A percentile compares a stretch with the other conserved stretches of the same genome.
Conservation (phyloP, 1,140 invertebrate species). For the Micrasema longulum region DNA sequence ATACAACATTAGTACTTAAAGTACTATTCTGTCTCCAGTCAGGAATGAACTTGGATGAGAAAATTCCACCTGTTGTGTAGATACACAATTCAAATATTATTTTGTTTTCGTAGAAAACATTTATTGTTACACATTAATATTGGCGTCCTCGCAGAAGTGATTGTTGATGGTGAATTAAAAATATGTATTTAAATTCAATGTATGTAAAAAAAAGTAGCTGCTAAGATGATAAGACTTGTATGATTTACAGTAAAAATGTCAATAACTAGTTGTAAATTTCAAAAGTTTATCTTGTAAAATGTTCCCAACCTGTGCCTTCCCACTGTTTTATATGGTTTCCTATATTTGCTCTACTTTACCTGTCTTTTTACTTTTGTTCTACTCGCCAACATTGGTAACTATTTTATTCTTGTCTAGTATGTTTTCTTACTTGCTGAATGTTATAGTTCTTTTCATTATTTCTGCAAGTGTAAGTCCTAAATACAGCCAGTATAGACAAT, state of each 20-base stretch:
- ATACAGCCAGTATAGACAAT: conserved; percentile 52
- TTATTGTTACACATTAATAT: not conserved
- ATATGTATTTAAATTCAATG: conserved; percentile 6
- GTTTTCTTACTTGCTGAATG: too few species aligned
- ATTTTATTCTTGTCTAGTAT: too few species aligned
- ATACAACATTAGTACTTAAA: too few species aligned
- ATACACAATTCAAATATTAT: too few species aligned
- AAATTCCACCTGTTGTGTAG: too few species aligned
- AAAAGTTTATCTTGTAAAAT: conserved; percentile 44
- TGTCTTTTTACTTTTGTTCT: too few species aligned
- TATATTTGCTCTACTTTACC: too few species aligned
- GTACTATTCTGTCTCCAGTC: too few species aligned
- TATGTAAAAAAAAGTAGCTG: conserved; percentile 10
- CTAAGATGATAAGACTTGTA: conserved; percentile 49
- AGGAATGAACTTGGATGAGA: too few species aligned
- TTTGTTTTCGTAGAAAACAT: not conserved
- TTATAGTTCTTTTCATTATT: conserved; percentile 1
- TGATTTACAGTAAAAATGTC: conserved; percentile 49
- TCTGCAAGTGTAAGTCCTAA: conserved; percentile 44
- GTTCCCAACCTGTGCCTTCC: conserved; percentile 53
- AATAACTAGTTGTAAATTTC: conserved; percentile 52
- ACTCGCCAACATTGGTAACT: too few species aligned
- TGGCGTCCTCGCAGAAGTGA: conserved; percentile 14
- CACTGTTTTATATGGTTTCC: too few species aligned
- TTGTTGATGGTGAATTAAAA: not conserved